A percentile compares a stretch with the other conserved stretches of the same genome.
Conservation (phyloP, 2,888 invertebrate genomes). For the Andrena praecox region DNA sequence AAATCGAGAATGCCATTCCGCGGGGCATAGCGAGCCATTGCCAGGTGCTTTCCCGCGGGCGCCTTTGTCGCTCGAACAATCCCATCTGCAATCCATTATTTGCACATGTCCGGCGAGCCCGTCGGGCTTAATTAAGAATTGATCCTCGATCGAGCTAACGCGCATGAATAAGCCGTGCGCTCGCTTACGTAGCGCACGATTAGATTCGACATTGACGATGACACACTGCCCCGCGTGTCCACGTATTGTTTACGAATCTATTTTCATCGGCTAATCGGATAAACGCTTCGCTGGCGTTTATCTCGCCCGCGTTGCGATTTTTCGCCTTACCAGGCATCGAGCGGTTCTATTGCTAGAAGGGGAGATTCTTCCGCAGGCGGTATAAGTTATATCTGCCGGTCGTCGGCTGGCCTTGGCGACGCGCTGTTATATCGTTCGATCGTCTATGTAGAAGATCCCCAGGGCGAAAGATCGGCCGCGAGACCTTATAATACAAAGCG, state of each 20-base stretch:
- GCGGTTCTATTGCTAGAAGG: not conserved
- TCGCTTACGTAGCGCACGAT: slow-evolving; percentile 16
- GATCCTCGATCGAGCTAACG: slow-evolving; percentile 1
- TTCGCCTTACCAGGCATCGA: not conserved
- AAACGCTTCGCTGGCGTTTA: not conserved
- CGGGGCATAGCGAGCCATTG: slow-evolving; percentile 14
- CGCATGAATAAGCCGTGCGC: slow-evolving; percentile 11
- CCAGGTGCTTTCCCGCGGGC: slow-evolving; percentile 17
- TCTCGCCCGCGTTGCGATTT: not conserved
- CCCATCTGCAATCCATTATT: slow-evolving; percentile 9
- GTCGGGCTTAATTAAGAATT: slow-evolving; percentile 18
- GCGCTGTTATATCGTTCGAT: slow-evolving; percentile 19
- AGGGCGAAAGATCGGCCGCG: not conserved
- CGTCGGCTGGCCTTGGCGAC: not conserved
- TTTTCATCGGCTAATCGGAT: not conserved
- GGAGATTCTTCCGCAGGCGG: not conserved
- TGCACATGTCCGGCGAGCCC: not conserved
- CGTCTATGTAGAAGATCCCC: slow-evolving; percentile 13
- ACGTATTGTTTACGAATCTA: not conserved
- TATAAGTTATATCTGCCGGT: slow-evolving; percentile 34
- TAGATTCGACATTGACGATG: slow-evolving; percentile 18
- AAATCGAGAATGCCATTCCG: slow-evolving; percentile 53
- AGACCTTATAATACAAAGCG: slow-evolving; percentile 11
- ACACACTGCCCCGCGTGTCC: slow-evolving; percentile 10
- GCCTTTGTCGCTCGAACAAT: slow-evolving; percentile 10